Conservation (phyloP, 2,113 vertebrate genomes). For the Alethe castanea region DNA sequence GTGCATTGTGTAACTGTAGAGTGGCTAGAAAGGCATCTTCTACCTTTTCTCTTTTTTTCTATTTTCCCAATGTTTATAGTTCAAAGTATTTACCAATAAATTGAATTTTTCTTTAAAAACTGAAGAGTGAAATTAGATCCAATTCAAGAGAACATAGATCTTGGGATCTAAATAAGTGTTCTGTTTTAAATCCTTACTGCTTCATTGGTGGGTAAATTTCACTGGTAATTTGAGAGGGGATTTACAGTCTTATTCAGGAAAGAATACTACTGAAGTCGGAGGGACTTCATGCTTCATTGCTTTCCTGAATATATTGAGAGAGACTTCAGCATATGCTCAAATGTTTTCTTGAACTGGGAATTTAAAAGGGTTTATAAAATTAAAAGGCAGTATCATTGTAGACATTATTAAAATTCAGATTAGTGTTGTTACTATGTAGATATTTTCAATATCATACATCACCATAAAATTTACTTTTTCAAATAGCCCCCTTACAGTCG, state of each 20-base stretch:
- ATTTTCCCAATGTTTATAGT: neutral
- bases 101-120: neutral
- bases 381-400: neutral
- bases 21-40: neutral
- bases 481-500: neutral
- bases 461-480: neutral
- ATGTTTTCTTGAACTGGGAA: neutral
- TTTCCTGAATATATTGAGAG: neutral
- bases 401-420: neutral
- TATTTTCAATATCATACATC: neutral
- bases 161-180: neutral
- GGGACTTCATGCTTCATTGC: neutral
- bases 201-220: neutral
- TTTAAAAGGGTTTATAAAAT: neutral
- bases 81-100: neutral
- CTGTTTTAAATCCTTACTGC: neutral
- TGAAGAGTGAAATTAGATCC: neutral
- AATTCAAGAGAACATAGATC: neutral
- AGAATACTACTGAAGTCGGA: neutral
- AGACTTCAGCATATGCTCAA: neutral
- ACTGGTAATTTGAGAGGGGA: neutral
- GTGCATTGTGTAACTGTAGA: neutral
- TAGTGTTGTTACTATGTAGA: neutral
- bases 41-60: neutral
- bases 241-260: neutral